Base-by-base conservation (phyloP, 2,797 vertebrate species). In the Takifugu ocellatus region DNA sequence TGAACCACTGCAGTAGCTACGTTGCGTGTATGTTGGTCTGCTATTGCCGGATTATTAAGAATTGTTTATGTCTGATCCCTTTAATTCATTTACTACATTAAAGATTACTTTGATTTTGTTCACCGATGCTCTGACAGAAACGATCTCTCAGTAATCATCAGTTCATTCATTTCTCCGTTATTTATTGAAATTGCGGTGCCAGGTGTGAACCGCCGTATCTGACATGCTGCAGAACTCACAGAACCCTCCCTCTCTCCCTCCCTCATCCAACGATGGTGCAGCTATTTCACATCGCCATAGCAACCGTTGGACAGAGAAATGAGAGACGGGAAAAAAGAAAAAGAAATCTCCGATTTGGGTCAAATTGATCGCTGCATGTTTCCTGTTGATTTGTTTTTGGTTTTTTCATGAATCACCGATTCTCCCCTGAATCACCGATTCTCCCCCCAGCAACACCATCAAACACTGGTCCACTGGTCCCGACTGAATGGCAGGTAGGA, bases 201-300 rank as follows among this genome's bases (percentile, higher is more conserved):
- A 21, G 21, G 21, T 21, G 31, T 33, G 31, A 33, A 10, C 31
- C 31, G 7, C 49, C 66, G 59, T 26, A 63, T 66, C 48, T 68
- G 53, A 59, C 46, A 60, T 59, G 56, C 72, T 69, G 68, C 52
- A 33, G 11, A 68, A 78, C 60, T 59, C 74, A 70, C 52, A 33
- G 11, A 68, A 78, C 60, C 60, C 74, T 70, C 31, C 66, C 66
- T 59, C 73, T 72, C 25, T 61, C 43, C 29, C 70, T 77, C 68
- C 59, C 64, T 21, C 17, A 6, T 78, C 58, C 65, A 60, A 33
- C 71, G 63, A 76, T 72, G 84, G 80, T 67, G 70, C 75, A 81
- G 76, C 79, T 82, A 85, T 88, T 88, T 88, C 79, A 71, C 45
- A 26, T 92, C 78, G 75, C 91, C 77, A 92, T 92, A 80, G 87